Base-by-base conservation (phyloP, 2,888 invertebrate species). In the Arge pagana region DNA sequence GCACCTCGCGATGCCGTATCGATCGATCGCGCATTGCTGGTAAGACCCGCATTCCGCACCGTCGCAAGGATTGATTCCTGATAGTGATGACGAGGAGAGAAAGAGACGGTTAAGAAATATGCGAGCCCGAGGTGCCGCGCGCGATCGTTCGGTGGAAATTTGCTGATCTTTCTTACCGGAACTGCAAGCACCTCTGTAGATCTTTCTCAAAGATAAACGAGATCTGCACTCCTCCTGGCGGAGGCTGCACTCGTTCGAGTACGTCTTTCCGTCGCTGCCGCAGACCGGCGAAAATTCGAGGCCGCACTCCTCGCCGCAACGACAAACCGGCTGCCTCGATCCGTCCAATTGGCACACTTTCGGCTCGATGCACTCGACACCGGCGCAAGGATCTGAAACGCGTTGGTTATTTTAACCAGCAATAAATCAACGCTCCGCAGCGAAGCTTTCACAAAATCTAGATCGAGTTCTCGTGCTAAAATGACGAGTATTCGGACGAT, bases 21-120 rank as follows among this genome's bases (percentile, higher is more conserved):
- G 83, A 79, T 92, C 88, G 67, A 95, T 84, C 36, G 86, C 83
- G 72, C 96, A 96, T 59, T 87, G 87, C 71, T 93, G 89, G 45
- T 89, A 87, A 6, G 84, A 79, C 39, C 85, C 84, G 75, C 94
- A 95, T 57, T 85, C 84, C 31, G 90, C 84, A 33, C 85, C 85
- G 63, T 85, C 84, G 73, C 95, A 95, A 1, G 94, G 93, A 76
- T 94, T 93, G 72, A 86, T 85, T 51, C 89, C 93, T 90, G 77
- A 26, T n/a, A 72, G 48, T 4, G 31, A 23, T 23, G 4, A 18
- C n/a, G n/a, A n/a, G n/a, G 8, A 50, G n/a, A 13, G 36, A 36
- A 36, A 10, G 7, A 7, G 36, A n/a, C 36, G 8, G 13, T 36
- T 36, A n/a, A 21, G 15, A 11, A 28, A 33, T 19, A 23, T 48